phyloP scores from a whole-genome alignment of 2,113 vertebrate species.

The Neogobius melanostomus region DNA sequence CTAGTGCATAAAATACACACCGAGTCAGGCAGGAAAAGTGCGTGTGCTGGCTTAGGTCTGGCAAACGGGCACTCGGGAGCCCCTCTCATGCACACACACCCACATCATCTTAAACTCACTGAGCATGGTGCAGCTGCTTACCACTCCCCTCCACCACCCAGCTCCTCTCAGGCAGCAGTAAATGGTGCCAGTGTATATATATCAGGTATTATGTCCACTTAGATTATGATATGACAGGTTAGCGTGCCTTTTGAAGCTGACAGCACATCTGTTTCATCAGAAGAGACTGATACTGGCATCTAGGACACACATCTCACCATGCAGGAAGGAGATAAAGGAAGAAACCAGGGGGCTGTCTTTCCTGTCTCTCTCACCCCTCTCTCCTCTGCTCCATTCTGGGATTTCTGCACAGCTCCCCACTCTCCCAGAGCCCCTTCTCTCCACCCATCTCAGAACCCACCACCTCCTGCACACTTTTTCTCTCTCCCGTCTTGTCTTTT shows the following conservation, averaged over 20 bases:
- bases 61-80: slow-evolving; percentile 50
- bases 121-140: slow-evolving; percentile 72
- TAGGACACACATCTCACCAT: slow-evolving; percentile 85
- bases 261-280: slow-evolving; percentile 86
- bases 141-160: slow-evolving; percentile 58
- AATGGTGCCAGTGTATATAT: slow-evolving; percentile 80
- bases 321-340: slow-evolving; percentile 79
- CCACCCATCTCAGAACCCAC: slow-evolving; percentile 38
- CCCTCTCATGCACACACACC: slow-evolving; percentile 46
- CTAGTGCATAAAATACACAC: slow-evolving; percentile 39
- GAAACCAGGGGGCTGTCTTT: slow-evolving; percentile 74
- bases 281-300: slow-evolving; percentile 86
- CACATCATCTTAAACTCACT: slow-evolving; percentile 68
- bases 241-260: slow-evolving; percentile 84
- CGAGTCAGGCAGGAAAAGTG: slow-evolving; percentile 38
- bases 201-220: slow-evolving; percentile 88
- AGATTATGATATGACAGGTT: slow-evolving; percentile 85
- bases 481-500: slow-evolving; percentile 45
- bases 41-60: slow-evolving; percentile 40
- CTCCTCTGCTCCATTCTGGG: slow-evolving; percentile 34
- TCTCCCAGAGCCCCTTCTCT: slow-evolving; percentile 13
- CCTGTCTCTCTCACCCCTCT: slow-evolving; percentile 62
- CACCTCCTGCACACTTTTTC: slow-evolving; percentile 57
- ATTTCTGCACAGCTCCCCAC: slow-evolving; percentile 22
- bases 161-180: slow-evolving; percentile 76